Evolutionary conservation across 1,140 invertebrate species (phyloP).

Genomic region (Vanessa atalanta): DNA sequence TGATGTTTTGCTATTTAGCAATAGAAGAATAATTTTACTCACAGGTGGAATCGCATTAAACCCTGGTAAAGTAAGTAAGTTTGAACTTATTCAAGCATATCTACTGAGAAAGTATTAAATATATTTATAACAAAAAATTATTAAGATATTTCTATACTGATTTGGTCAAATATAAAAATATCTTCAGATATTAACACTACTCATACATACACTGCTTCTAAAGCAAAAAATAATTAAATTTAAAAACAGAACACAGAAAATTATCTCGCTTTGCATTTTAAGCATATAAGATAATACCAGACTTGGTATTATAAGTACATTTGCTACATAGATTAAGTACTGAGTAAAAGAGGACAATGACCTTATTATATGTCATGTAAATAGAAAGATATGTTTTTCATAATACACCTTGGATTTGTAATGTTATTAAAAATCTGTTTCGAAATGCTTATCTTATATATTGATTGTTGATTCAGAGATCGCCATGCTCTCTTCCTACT

Average conservation of each 20-base stretch:
- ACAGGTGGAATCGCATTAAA: too few species aligned
- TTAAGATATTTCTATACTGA: too few species aligned
- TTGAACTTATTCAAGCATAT: too few species aligned
- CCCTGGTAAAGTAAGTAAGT: too few species aligned
- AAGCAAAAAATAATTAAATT: not conserved
- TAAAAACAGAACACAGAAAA: slow-evolving; percentile 8
- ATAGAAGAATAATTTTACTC: too few species aligned
- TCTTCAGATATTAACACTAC: too few species aligned
- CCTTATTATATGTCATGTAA: slow-evolving; percentile 55
- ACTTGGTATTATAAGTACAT: slow-evolving; percentile 1
- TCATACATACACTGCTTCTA: not conserved
- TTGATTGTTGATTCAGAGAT: not conserved
- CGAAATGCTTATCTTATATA: not conserved
- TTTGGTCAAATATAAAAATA: too few species aligned
- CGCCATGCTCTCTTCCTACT: not conserved
- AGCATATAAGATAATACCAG: slow-evolving; percentile 8
- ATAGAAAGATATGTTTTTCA: slow-evolving; percentile 36
- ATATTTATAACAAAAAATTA: too few species aligned
- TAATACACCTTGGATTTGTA: not conserved
- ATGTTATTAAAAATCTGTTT: not conserved
- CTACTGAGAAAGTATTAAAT: too few species aligned
- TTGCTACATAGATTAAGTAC: slow-evolving; percentile 28
- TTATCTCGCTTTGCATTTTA: slow-evolving; percentile 20
- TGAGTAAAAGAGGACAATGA: slow-evolving; percentile 59
- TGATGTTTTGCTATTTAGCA: too few species aligned